Percentiles rank a stretch among this genome's conserved stretches.
Evolutionary conservation across 1,140 invertebrate genomes (phyloP).

Genomic region (Danaus melanippus): DNA sequence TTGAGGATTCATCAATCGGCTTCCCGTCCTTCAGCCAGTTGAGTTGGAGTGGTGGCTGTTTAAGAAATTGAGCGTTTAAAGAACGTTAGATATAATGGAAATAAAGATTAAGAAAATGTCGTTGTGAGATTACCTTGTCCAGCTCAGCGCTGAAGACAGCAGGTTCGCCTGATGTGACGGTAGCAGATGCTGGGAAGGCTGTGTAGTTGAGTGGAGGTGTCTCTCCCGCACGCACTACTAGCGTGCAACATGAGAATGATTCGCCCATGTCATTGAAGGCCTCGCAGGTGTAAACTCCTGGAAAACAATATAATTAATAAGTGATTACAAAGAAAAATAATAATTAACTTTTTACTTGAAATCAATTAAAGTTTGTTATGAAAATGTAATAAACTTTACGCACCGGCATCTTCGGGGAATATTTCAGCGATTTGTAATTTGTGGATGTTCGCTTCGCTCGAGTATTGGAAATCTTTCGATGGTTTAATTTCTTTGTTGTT

Average conservation of each 20-base stretch:
- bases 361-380: no score
- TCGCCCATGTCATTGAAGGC: constrained; percentile 96
- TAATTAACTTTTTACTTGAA: no score
- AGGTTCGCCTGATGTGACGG: constrained; percentile 85
- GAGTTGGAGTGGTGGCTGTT: constrained; percentile 73
- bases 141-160: constrained; percentile 86
- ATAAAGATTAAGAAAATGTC: neutral
- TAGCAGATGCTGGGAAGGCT: constrained; percentile 91
- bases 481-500: constrained; percentile 98
- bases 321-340: no score
- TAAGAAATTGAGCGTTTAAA: neutral
- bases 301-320: constrained; percentile 6
- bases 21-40: constrained; percentile 94
- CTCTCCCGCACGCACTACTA: constrained; percentile 89
- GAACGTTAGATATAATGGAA: no score
- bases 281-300: constrained; percentile 95
- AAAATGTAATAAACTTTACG: constrained; percentile 11
- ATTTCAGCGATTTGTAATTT: constrained; percentile 94
- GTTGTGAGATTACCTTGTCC: constrained; percentile 72
- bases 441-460: constrained; percentile 91
- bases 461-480: constrained; percentile 96
- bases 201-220: constrained; percentile 88
- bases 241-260: constrained; percentile 91
- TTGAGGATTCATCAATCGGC: constrained; percentile 82
- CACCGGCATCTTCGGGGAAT: constrained; percentile 88